phyloP scores from a whole-genome alignment of 2,113 vertebrate species.

The Prietella phreatophila region DNA sequence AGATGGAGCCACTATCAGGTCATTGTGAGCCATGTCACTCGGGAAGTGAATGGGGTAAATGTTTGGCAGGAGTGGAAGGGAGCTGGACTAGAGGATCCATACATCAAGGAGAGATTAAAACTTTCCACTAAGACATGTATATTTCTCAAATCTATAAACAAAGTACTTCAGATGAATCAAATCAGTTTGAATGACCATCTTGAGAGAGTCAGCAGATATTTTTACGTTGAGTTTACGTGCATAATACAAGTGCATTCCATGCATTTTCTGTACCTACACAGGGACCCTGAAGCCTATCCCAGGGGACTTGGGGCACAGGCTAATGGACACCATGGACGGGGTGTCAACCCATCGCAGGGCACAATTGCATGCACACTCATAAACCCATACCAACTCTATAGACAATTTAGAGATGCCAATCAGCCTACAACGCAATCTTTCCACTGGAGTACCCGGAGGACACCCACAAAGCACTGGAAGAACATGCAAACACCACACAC shows the following conservation, averaged over 20 bases:
- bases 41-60: constrained; percentile 46
- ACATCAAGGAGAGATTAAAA: not conserved
- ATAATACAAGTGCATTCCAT: not conserved
- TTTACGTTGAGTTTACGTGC: not conserved
- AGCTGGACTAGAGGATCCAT: constrained; percentile 32
- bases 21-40: constrained; percentile 24
- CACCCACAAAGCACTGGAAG: no score
- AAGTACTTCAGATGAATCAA: not conserved
- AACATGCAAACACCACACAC: no score
- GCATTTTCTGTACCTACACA: no score
- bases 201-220: not conserved
- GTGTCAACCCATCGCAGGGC: no score
- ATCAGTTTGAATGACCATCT: not conserved
- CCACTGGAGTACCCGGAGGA: no score
- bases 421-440: no score
- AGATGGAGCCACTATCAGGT: constrained; percentile 51
- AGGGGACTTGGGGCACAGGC: no score
- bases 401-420: no score
- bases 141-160: not conserved
- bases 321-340: no score
- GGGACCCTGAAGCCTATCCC: no score
- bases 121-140: not conserved
- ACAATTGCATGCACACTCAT: no score
- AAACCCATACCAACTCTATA: no score
- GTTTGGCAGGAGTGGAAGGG: constrained; percentile 37